Evolutionary conservation across 2,113 vertebrate species (phyloP).

Genomic region (Calyptommatus sinebrachiatus): DNA sequence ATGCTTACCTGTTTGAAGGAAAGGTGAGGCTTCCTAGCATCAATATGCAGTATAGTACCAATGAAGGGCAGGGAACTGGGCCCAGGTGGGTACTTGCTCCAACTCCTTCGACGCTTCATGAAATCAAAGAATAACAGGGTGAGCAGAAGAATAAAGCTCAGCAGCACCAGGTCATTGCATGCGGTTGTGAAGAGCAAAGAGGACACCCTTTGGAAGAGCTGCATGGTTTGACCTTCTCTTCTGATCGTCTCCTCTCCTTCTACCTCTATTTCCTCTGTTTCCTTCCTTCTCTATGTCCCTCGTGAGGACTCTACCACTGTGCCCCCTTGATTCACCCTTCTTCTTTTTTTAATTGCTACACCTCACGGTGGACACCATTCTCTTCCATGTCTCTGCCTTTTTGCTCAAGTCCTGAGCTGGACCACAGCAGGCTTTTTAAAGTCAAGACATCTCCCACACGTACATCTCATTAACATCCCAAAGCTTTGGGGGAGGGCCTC

Average conservation of each 20-base stretch:
- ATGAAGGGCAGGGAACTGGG: conserved; percentile 31
- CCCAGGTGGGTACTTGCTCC: conserved; percentile 46
- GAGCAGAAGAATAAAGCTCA: conserved; percentile 25
- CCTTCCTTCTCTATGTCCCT: not conserved
- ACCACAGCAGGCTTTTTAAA: not conserved
- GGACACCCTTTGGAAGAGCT: not conserved
- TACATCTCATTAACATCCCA: not conserved
- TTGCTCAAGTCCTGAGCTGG: not conserved
- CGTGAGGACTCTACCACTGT: not conserved
- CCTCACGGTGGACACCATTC: not conserved
- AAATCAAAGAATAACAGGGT: conserved; percentile 53
- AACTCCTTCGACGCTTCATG: conserved; percentile 29
- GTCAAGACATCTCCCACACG: not conserved
- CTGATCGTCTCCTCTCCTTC: not conserved
- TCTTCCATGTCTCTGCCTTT: not conserved
- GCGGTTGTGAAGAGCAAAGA: not conserved
- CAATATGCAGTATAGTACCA: conserved; percentile 54
- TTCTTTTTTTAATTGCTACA: not conserved
- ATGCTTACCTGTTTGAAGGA: conserved; percentile 30
- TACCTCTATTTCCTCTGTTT: not conserved
- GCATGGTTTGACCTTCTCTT: conserved; percentile 27
- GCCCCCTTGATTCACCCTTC: no score
- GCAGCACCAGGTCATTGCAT: not conserved
- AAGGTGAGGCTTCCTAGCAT: conserved; percentile 2
- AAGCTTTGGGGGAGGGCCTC: not conserved